Percentiles rank a stretch among this genome's conserved stretches.
These are phyloP conservation scores for Prolemur simus DNA, from an alignment of 2,113 vertebrate species.

Conservation along the genomic window DNA sequence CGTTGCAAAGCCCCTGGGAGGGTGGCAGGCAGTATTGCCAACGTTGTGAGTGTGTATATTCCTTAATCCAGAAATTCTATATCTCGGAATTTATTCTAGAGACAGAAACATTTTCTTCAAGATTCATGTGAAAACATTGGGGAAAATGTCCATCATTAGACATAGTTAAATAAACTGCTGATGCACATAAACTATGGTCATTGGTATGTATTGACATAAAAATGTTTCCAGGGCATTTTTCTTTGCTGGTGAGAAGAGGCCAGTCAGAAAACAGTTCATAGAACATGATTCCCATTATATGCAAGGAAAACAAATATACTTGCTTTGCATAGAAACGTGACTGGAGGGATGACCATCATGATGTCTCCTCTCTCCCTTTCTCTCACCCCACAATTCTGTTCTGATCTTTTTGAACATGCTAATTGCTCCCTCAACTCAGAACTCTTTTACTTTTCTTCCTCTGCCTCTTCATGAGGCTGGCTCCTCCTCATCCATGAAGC, in stretches of 20 bases:
- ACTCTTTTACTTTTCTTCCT: neutral
- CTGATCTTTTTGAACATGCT: neutral
- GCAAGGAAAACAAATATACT: neutral
- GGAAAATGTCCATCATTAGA: neutral
- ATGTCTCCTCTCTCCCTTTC: neutral
- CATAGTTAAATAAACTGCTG: neutral
- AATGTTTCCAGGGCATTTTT: neutral
- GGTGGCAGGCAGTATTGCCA: neutral
- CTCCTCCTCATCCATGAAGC: neutral
- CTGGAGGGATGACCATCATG: neutral
- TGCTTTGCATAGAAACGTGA: neutral
- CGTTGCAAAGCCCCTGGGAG: neutral
- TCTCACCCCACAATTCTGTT: neutral
- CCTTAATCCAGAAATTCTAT: neutral
- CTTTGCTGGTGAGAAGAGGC: neutral
- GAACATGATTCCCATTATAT: neutral
- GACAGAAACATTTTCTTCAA: neutral
- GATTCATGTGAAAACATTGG: neutral
- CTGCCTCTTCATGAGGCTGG: neutral
- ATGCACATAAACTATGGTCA: neutral
- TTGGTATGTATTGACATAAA: neutral
- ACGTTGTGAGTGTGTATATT: neutral
- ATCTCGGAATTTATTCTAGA: neutral
- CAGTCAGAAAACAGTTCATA: neutral
- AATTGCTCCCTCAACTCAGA: neutral